Conservation (phyloP, 30 jellyfish, hydroid and myxozoan genomes). For the Clytia hemisphaerica region DNA sequence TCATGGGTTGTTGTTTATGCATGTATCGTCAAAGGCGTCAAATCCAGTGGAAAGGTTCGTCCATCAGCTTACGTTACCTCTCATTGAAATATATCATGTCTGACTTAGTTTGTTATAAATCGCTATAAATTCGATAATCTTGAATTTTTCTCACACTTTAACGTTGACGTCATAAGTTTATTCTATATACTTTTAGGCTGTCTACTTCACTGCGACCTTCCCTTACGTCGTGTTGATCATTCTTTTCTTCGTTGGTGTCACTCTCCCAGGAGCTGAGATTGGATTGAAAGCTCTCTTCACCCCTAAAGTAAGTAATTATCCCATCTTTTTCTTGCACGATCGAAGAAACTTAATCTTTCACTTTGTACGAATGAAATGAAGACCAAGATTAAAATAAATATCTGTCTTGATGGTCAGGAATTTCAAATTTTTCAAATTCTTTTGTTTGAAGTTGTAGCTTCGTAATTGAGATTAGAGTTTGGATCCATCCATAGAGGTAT, state of each 20-base stretch:
- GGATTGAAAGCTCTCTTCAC: constrained; percentile 59
- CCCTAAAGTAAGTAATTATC: constrained; percentile 60
- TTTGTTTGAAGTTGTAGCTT: no score
- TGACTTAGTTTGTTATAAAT: not conserved
- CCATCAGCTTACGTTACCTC: not conserved
- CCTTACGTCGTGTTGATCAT: constrained; percentile 74
- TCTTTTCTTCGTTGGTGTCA: constrained; percentile 77
- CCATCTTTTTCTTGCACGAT: no score
- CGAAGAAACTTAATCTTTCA: no score
- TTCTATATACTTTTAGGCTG: constrained; percentile 50
- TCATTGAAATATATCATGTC: no score
- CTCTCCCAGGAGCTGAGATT: constrained; percentile 73
- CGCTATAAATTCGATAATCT: not conserved
- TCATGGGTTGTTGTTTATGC: constrained; percentile 79
- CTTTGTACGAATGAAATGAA: no score
- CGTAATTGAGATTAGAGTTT: no score
- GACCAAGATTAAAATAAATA: no score
- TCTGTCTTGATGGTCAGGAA: not conserved
- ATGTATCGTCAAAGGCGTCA: constrained; percentile 80
- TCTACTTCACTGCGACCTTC: constrained; percentile 87
- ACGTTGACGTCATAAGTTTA: not conserved
- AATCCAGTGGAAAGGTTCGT: constrained; percentile 86
- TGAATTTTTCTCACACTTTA: not conserved
- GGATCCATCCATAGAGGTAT: no score
- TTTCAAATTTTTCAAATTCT: not conserved